phyloP scores from a whole-genome alignment of 2,113 vertebrate species.

The Crotalus tigris region DNA sequence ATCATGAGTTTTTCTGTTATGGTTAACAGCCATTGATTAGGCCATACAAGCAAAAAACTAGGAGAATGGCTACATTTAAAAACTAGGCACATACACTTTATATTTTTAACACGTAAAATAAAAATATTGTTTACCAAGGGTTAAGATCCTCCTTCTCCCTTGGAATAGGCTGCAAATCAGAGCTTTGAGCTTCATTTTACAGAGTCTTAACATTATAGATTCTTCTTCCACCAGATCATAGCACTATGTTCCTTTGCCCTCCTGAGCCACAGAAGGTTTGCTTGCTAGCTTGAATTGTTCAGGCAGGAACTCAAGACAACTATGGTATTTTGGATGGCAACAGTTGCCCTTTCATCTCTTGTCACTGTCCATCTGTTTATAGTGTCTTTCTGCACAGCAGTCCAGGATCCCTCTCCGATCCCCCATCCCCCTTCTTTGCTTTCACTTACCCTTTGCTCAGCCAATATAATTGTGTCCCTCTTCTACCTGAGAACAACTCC shows the following conservation, averaged over 20 bases:
- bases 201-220: background rate
- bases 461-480: background rate
- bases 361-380: background rate
- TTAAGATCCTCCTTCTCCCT: background rate
- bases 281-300: background rate
- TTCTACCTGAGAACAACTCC: background rate
- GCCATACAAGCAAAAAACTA: background rate
- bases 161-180: background rate
- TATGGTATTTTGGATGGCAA: background rate
- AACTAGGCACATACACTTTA: background rate
- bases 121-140: background rate
- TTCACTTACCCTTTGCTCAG: slow-evolving; percentile 6
- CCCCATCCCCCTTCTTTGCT: background rate
- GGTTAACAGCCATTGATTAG: background rate
- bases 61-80: no score
- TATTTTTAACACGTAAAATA: background rate
- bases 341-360: slow-evolving; percentile 3
- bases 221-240: background rate
- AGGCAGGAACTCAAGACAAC: background rate
- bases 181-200: background rate
- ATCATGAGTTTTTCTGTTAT: no score
- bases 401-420: background rate
- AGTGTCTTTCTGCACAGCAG: background rate
- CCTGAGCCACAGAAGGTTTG: background rate
- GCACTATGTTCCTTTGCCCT: background rate